Evolutionary conservation across 2,888 invertebrate species (phyloP).

Genomic region (Epirrhoe tristata): DNA sequence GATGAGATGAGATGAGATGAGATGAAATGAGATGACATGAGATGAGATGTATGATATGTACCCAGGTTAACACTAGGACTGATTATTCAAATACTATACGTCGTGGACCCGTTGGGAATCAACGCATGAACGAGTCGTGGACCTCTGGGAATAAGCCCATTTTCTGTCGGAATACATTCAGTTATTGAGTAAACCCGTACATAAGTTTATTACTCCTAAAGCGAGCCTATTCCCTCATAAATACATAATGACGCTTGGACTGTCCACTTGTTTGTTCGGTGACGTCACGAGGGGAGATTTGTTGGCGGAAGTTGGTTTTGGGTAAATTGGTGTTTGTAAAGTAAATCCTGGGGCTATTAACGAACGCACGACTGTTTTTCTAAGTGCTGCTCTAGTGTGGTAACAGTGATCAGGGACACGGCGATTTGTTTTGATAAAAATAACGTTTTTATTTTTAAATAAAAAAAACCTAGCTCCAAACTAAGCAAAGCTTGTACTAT

Average conservation of each 20-base stretch:
- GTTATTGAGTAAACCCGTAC: not conserved
- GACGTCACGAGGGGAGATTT: conserved; percentile 17
- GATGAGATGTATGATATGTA: too few relatives aligned
- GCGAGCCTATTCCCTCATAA: conserved; percentile 19
- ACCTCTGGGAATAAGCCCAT: too few relatives aligned
- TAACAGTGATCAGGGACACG: not conserved
- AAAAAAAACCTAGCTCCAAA: too few relatives aligned
- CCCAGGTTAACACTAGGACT: too few relatives aligned
- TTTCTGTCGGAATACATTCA: too few relatives aligned
- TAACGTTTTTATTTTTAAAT: too few relatives aligned
- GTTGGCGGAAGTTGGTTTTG: conserved; percentile 21
- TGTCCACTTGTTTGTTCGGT: conserved; percentile 15
- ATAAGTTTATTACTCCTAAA: conserved; percentile 11
- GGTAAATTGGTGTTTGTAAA: conserved; percentile 19
- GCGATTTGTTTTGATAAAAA: not conserved
- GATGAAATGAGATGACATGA: too few relatives aligned
- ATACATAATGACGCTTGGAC: conserved; percentile 27
- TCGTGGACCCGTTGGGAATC: too few relatives aligned
- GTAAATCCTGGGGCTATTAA: conserved; percentile 2
- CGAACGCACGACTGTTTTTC: not conserved
- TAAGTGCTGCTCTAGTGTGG: not conserved
- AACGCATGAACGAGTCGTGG: too few relatives aligned
- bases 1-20: too few relatives aligned
- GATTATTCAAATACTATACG: too few relatives aligned
- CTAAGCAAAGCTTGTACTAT: too few relatives aligned